A percentile compares a stretch with the other conserved stretches of the same genome.
These are phyloP conservation scores for Drosophila kanapiae DNA, from an alignment of 1,140 invertebrate species.

Conservation along the genomic window DNA sequence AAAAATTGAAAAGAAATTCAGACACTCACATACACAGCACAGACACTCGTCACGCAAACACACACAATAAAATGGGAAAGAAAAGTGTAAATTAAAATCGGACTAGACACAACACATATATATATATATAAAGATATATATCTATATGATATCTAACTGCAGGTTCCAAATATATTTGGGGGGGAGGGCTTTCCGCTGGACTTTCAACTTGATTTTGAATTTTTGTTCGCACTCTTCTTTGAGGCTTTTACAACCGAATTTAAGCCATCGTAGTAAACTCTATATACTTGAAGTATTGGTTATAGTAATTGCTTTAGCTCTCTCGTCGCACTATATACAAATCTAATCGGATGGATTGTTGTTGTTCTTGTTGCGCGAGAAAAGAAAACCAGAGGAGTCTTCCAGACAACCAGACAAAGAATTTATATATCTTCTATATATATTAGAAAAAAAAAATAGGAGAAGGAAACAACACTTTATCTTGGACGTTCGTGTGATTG, in stretches of 20 bases:
- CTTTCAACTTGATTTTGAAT: constrained; percentile 22
- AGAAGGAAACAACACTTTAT: constrained; percentile 5
- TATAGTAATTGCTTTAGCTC: constrained; percentile 38
- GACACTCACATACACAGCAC: constrained; percentile 5
- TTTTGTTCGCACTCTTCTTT: not conserved
- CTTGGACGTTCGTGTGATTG: constrained; percentile 18
- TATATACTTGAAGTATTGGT: constrained; percentile 46
- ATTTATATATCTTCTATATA: not conserved
- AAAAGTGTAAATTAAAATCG: constrained; percentile 21
- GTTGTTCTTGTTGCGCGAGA: constrained; percentile 1
- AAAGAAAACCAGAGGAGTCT: not conserved
- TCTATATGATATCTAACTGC: constrained; percentile 13
- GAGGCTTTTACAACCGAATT: constrained; percentile 44
- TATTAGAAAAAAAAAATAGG: not conserved
- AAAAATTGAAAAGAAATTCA: not conserved
- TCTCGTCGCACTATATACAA: constrained; percentile 32
- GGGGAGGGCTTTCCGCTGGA: constrained; percentile 34
- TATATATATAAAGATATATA: constrained; percentile 10
- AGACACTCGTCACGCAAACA: constrained; percentile 10
- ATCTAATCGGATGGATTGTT: constrained; percentile 47
- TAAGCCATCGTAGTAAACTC: constrained; percentile 11
- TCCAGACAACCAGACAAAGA: constrained; percentile 19
- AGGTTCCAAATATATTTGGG: constrained; percentile 21
- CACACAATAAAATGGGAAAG: not conserved
- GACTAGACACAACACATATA: constrained; percentile 34